Percentiles rank a stretch among this genome's conserved stretches.
Conservation (phyloP, 1,140 invertebrate species). For the Leptinotarsa lineolata region DNA sequence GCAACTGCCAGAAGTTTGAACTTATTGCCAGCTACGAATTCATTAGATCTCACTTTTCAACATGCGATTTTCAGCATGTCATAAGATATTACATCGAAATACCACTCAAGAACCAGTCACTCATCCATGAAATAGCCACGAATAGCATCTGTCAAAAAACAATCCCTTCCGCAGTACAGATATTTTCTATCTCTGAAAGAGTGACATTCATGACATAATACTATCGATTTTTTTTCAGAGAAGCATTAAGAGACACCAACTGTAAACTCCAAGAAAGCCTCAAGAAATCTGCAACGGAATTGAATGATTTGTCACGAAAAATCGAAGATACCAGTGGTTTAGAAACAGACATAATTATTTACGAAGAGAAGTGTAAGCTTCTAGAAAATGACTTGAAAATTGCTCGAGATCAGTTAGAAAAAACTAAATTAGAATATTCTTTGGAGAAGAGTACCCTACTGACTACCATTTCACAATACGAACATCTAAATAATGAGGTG, state of each 20-base stretch:
- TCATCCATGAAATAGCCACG: no score
- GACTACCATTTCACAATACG: constrained; percentile 27
- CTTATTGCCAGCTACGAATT: no score
- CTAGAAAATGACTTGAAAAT: constrained; percentile 25
- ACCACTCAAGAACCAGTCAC: no score
- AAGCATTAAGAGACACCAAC: constrained; percentile 22
- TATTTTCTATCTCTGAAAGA: no score
- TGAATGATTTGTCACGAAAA: constrained; percentile 33
- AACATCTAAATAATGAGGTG: constrained; percentile 15
- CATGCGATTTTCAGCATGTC: no score
- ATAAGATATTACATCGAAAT: no score
- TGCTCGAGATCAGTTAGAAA: constrained; percentile 24
- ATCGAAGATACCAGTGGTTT: constrained; percentile 26
- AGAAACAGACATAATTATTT: constrained; percentile 9
- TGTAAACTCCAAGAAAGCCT: constrained; percentile 32
- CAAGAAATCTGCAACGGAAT: constrained; percentile 31
- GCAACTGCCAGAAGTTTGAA: no score
- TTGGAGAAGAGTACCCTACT: constrained; percentile 31
- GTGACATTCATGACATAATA: no score
- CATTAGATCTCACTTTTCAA: no score
- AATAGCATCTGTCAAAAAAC: no score
- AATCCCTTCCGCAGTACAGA: no score
- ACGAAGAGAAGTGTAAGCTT: constrained; percentile 29
- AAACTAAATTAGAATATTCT: constrained; percentile 24
- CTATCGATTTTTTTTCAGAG: not conserved